These are phyloP conservation scores for Sciurus vulgaris DNA, from an alignment of 2,797 vertebrate species.

Conservation along the genomic window DNA sequence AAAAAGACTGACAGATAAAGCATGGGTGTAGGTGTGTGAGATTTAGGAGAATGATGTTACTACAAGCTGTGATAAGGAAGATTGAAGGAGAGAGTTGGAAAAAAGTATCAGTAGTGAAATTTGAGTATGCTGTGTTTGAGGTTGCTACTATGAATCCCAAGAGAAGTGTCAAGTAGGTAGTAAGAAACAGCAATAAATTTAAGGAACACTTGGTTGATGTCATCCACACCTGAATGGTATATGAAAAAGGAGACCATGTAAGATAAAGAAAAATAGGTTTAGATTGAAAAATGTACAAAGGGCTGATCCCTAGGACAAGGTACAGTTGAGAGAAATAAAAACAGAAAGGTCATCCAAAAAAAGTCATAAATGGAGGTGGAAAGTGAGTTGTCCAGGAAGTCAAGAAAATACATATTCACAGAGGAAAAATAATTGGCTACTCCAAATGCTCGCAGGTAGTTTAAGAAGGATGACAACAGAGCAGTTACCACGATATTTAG, in stretches of 20 bases:
- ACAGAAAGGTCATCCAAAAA: conserved; percentile 45
- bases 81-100: not conserved
- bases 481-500: conserved; percentile 21
- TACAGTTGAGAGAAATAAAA: not conserved
- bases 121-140: not conserved
- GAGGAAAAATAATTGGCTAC: conserved; percentile 45
- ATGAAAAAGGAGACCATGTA: not conserved
- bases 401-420: conserved; percentile 55
- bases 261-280: not conserved
- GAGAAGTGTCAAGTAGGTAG: not conserved
- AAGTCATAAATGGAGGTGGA: conserved; percentile 10
- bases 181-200: not conserved
- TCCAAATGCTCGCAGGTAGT: conserved; percentile 23
- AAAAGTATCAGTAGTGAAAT: not conserved
- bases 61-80: not conserved
- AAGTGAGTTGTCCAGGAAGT: conserved; percentile 2
- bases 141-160: not conserved
- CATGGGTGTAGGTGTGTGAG: not conserved
- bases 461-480: conserved; percentile 49
- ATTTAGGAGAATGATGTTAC: not conserved
- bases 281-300: not conserved
- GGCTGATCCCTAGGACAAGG: not conserved
- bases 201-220: not conserved
- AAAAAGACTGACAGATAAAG: not conserved
- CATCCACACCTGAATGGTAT: not conserved